Percentiles rank a stretch among this genome's conserved stretches.
These are phyloP conservation scores for Subacronicta megacephala DNA, from an alignment of 2,888 invertebrate species.

Conservation along the genomic window DNA sequence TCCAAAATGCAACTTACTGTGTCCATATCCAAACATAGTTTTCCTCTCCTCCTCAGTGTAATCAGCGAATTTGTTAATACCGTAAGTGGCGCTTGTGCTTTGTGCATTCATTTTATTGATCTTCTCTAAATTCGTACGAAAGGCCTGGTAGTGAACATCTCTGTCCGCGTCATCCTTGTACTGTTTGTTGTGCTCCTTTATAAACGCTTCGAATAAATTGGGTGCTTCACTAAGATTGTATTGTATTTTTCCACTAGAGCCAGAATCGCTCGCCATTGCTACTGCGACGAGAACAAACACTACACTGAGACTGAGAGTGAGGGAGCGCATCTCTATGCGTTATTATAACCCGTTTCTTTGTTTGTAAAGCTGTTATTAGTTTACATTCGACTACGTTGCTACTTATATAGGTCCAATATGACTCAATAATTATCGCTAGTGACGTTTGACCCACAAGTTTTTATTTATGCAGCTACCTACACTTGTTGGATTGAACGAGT, in stretches of 20 bases:
- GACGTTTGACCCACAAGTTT: conserved; percentile 4
- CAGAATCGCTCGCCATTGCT: conserved; percentile 47
- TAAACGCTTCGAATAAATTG: conserved; percentile 62
- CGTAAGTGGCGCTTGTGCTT: conserved; percentile 51
- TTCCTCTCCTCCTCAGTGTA: conserved; percentile 60
- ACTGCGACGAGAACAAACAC: conserved; percentile 37
- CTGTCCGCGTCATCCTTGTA: conserved; percentile 67
- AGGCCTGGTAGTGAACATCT: conserved; percentile 61
- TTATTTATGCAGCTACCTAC: too few species aligned
- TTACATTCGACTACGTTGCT: conserved; percentile 1
- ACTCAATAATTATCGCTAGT: conserved; percentile 17
- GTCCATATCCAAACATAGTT: conserved; percentile 45
- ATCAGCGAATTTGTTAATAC: conserved; percentile 68
- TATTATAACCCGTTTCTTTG: conserved; percentile 22
- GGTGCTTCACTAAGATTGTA: conserved; percentile 62
- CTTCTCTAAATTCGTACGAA: conserved; percentile 55
- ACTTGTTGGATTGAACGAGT: too few species aligned
- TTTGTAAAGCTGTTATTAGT: conserved; percentile 7
- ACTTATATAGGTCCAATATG: conserved; percentile 21
- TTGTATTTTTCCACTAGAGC: conserved; percentile 20
- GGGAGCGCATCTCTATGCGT: conserved; percentile 26
- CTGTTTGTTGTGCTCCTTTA: conserved; percentile 58
- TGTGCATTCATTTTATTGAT: conserved; percentile 60
- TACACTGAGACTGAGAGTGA: conserved; percentile 37
- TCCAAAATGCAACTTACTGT: conserved; percentile 32